Conservation (phyloP, 2,797 vertebrate species). For the Lindbergichthys nudifrons region DNA sequence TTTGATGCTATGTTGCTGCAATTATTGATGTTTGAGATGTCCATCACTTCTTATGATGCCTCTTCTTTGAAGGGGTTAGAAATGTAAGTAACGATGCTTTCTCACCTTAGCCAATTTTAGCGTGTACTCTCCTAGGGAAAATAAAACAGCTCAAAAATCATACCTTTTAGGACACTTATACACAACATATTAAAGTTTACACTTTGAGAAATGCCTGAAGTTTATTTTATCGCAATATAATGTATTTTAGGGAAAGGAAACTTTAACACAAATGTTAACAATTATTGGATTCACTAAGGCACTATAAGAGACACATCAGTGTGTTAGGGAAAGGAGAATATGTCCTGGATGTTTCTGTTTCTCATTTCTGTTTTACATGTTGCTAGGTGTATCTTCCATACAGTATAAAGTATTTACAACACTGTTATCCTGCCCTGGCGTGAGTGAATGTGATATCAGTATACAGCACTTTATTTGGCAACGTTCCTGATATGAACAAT, state of each 20-base stretch:
- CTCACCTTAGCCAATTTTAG: slow-evolving; percentile 4
- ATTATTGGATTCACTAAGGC: not conserved
- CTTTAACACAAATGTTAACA: not conserved
- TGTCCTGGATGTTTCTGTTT: slow-evolving; percentile 6
- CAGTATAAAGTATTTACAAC: slow-evolving; percentile 39
- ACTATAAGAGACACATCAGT: slow-evolving; percentile 2
- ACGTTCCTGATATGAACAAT: slow-evolving; percentile 67
- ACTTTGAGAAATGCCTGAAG: not conserved
- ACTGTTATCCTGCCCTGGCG: slow-evolving; percentile 56
- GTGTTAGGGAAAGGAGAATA: slow-evolving; percentile 2
- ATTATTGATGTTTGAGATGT: not conserved
- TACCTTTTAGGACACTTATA: not conserved
- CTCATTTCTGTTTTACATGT: slow-evolving; percentile 22
- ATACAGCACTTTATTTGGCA: slow-evolving; percentile 71
- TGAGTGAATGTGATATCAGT: slow-evolving; percentile 65
- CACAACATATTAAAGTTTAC: not conserved
- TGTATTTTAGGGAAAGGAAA: not conserved
- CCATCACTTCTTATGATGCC: slow-evolving; percentile 31
- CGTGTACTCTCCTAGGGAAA: not conserved
- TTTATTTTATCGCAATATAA: not conserved
- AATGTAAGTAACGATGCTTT: not conserved
- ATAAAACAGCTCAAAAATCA: not conserved
- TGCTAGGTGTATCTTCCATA: slow-evolving; percentile 44
- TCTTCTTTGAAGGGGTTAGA: slow-evolving; percentile 8
- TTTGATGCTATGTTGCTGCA: slow-evolving; percentile 16